Base-by-base conservation (phyloP, 2,113 vertebrate species). In the Ictidomys tridecemlineatus region DNA sequence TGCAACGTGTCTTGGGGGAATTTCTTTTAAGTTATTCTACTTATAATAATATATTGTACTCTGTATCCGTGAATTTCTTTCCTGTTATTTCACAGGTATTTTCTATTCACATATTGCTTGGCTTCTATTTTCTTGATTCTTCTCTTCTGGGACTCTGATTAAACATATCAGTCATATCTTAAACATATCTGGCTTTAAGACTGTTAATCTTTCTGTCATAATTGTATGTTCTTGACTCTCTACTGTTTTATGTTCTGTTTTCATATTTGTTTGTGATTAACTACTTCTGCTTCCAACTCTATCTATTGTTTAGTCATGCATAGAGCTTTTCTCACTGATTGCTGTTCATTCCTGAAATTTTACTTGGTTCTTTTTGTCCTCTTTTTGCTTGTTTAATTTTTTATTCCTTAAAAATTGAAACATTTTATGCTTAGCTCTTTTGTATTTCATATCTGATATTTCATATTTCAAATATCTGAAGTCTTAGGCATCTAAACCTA, bases 381-480 rank as follows among this genome's bases (percentile, higher is more conserved):
- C 26, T 77, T 94, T 73, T 90, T 89, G n/a, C 56, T 70, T 89
- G 30, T 10, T 89, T 28, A 72, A n/a, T 58, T 94, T 93, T 91
- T 80, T 48, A 73, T 14, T 96, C 30, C 79, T 63, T 32, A 42
- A 84, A n/a, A 61, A 61, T 30, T 79, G 80, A 86, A 92, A 30
- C 22, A 73, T 91, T 90, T 74, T 76, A 56, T 53, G 28, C 17
- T 83, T 30, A 39, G 13, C 37, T 94, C 3, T 83, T 93, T 95
- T 79, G 61, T 84, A 37, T 79, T 88, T 2, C 72, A 14, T 61
- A 88, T 76, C 24, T 84, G 45, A 72, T 63, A 73, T 48, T 89
- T 97, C 10, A 65, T 63, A 73, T 48, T 92, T 97, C 10, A 90
- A 82, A 58, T 85, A 82, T 70, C 48, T 89, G 86, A 78, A 91